Base-by-base conservation (phyloP, 2,113 vertebrate species). In the Lates calcarifer region DNA sequence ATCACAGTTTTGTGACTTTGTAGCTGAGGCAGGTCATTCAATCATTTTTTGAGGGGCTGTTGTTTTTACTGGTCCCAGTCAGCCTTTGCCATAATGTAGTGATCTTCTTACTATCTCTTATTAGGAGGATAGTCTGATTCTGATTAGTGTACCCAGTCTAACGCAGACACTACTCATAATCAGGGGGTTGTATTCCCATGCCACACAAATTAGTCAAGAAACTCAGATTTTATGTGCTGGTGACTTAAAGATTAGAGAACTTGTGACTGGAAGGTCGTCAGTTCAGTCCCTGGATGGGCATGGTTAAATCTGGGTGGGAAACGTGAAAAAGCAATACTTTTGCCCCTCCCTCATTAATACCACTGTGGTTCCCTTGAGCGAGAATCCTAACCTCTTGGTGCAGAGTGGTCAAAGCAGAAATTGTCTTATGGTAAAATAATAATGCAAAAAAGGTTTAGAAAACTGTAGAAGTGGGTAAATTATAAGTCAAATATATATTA, bases 271-370 rank as follows among this genome's bases (percentile, higher is more conserved):
- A 41, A 24, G 43, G 43, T 45, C 22, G n/a, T 4, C 6, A 13
- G 60, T 39, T 62, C 33, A 62, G 15, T 62, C 13, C 60, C 18
- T 5, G 22, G 60, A 12, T 11, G 2, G 6, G 22, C 37, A 11
- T 37, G 62, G 37, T 43, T 64, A 43, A 41, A 62, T 26, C 39
- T 28, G 60, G 60, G 35, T 39, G 60, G 60, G 60, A 24, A 39
- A 39, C 24, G 22, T n/a, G 18, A 45, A 45, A 45, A 18, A 45
- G 43, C 15, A 18, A 6, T 1, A 17, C 43, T 45, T n/a, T n/a
- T 45, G 15, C 43, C 15, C 43, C 43, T 45, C 43, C 43, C 43
- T 45, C 17, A 18, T 45, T 1, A 18, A 45, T 5, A 45, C 5
- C 43, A 60, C 18, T 60, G 57, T 33, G 29, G 29, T 60, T 45